These are phyloP conservation scores for Oegoconia quadripuncta DNA, from an alignment of 2,888 invertebrate species.

Conservation along the genomic window DNA sequence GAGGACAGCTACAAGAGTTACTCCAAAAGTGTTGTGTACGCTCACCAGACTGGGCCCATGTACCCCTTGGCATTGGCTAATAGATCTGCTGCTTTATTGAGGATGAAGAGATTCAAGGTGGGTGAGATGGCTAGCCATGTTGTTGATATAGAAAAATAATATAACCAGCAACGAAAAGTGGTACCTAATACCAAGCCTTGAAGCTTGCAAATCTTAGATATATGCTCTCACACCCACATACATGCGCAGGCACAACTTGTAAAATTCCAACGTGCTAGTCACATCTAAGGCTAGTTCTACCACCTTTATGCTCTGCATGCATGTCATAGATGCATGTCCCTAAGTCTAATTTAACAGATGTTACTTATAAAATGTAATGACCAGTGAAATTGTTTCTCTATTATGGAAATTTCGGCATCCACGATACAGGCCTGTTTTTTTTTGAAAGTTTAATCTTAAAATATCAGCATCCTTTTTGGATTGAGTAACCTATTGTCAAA, in stretches of 20 bases:
- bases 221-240: too few species aligned
- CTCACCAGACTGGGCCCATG: constrained; percentile 74
- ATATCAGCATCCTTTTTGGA: too few species aligned
- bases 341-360: too few species aligned
- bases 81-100: constrained; percentile 82
- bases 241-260: too few species aligned
- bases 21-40: constrained; percentile 81
- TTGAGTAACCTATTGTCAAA: too few species aligned
- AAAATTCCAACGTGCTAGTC: too few species aligned
- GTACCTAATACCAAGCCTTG: not conserved
- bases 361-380: too few species aligned
- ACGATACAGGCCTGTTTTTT: too few species aligned
- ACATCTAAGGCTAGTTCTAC: not conserved
- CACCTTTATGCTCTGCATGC: not conserved
- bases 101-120: constrained; percentile 80
- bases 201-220: not conserved
- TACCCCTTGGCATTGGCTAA: constrained; percentile 83
- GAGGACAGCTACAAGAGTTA: constrained; percentile 78
- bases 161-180: not conserved
- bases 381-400: too few species aligned
- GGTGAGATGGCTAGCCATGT: too few species aligned
- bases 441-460: too few species aligned
- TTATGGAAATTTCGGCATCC: too few species aligned
- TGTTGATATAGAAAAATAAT: not conserved
- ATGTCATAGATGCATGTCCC: not conserved